Percentiles rank a stretch among this genome's conserved stretches.
Evolutionary conservation across 1,140 invertebrate species (phyloP).

Genomic region (Ceratina japonica): DNA sequence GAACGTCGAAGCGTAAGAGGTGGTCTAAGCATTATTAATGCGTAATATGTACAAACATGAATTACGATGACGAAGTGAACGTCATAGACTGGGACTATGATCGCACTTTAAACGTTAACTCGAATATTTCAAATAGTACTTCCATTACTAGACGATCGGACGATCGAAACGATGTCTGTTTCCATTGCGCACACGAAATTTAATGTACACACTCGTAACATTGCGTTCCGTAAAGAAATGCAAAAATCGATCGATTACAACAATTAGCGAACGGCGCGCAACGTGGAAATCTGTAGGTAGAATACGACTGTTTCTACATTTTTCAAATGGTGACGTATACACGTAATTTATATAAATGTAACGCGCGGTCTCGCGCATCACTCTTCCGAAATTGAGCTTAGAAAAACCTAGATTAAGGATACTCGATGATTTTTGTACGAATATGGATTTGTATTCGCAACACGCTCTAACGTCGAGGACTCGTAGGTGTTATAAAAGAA

Average conservation of each 20-base stretch:
- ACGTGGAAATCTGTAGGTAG: constrained; percentile 13
- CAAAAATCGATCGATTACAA: background rate
- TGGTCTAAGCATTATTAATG: constrained; percentile 45
- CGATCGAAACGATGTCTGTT: background rate
- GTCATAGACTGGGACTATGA: constrained; percentile 35
- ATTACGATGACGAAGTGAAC: constrained; percentile 6
- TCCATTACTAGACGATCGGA: constrained; percentile 11
- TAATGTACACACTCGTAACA: background rate
- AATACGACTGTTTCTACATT: constrained; percentile 29
- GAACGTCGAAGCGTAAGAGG: constrained; percentile 33
- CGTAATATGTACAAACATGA: constrained; percentile 35
- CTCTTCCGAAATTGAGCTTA: constrained; percentile 63
- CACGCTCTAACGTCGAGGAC: constrained; percentile 18
- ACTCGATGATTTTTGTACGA: constrained; percentile 56
- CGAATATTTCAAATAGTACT: constrained; percentile 21
- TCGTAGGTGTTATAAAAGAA: background rate
- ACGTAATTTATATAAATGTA: background rate
- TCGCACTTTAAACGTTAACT: background rate
- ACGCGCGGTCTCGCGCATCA: constrained; percentile 2
- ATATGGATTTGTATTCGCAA: constrained; percentile 51
- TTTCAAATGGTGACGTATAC: constrained; percentile 9
- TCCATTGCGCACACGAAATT: constrained; percentile 21
- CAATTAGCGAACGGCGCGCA: background rate
- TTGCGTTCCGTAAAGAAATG: background rate
- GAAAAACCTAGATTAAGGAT: constrained; percentile 52